Evolutionary conservation across 2,113 vertebrate genomes (phyloP), one percentile per base, ranked within the genome.

Genomic region (Crocuta crocuta): DNA sequence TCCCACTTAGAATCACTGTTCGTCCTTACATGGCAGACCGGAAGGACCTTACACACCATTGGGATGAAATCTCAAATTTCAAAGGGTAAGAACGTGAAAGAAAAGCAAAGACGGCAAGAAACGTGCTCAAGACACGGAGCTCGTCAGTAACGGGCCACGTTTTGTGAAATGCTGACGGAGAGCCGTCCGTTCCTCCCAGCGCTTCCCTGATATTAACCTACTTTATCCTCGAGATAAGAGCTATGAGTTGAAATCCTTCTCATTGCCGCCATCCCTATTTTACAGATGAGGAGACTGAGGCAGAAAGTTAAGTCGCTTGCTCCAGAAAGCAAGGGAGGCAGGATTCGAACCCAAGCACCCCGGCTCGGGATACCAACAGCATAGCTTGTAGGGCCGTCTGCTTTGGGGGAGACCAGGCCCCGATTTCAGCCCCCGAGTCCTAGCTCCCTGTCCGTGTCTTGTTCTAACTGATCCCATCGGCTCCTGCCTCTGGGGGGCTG

Each of bases 91-190:
- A 48, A 28, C 16, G 13, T 43, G 23, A 74, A 24, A 74, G 23
- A 26, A 76, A 45, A 45, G 5, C 3, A 39, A 89, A 39, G 28
- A 45, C 13, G 21, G 28, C 35, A 43, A 26, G 83, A 53, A 21
- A n/a, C 2, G 11, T 0, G 8, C n/a, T 48, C 76, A 1, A 63
- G 66, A 12, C 31, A n/a, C 50, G 15, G 45, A 28, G 19, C 19
- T 12, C 3, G 0, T n/a, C 10, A 11, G 43, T 1, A 4, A n/a
- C 4, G 15, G 58, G 26, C 53, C 9, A 35, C 2, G 0, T 24
- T 39, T 8, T 28, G 35, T 10, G 4, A 17, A 1, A 9, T 10
- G 4, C 63, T 31, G 21, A 24, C n/a, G 58, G 48, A 13, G 19
- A 2, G 19, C 58, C 33, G 1, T 1, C 2, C 23, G 0, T 10